phyloP scores from a whole-genome alignment of 2,888 invertebrate species.

The Hoplodrina blanda region DNA sequence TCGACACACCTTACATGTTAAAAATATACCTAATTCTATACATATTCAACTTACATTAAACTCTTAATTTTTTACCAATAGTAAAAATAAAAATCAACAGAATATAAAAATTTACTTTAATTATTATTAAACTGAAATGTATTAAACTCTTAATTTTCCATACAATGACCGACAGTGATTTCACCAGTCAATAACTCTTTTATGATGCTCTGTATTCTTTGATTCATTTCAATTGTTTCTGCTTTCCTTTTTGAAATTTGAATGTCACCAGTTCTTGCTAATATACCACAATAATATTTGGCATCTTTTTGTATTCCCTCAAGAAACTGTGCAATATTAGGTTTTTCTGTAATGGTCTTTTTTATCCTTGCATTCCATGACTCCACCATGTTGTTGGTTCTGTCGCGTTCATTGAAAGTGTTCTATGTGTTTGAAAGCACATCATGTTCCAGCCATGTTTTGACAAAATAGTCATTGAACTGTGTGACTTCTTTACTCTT shows the following conservation, averaged over 20 bases:
- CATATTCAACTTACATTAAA: neutral
- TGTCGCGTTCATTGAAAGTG: neutral
- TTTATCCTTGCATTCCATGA: slow-evolving; percentile 13
- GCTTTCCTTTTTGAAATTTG: neutral
- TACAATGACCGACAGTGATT: neutral
- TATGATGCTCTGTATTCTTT: slow-evolving; percentile 2
- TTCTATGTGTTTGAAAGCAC: slow-evolving; percentile 13
- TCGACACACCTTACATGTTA: too few species aligned
- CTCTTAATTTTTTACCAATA: neutral
- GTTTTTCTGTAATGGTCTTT: slow-evolving; percentile 5
- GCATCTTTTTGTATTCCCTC: slow-evolving; percentile 4
- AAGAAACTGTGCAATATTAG: slow-evolving; percentile 13
- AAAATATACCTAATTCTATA: neutral
- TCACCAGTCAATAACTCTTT: neutral
- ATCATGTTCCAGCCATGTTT: slow-evolving; percentile 20
- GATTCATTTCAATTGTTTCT: neutral
- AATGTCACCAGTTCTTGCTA: neutral
- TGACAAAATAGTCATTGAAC: slow-evolving; percentile 11
- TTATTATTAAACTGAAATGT: too few species aligned
- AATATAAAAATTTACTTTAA: neutral
- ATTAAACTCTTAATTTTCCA: neutral
- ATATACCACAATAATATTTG: neutral
- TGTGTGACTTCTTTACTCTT: slow-evolving; percentile 12
- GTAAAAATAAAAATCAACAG: slow-evolving; percentile 1
- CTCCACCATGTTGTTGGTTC: slow-evolving; percentile 12